phyloP scores from a whole-genome alignment of 2,888 invertebrate genomes.

The Thyatira batis region DNA sequence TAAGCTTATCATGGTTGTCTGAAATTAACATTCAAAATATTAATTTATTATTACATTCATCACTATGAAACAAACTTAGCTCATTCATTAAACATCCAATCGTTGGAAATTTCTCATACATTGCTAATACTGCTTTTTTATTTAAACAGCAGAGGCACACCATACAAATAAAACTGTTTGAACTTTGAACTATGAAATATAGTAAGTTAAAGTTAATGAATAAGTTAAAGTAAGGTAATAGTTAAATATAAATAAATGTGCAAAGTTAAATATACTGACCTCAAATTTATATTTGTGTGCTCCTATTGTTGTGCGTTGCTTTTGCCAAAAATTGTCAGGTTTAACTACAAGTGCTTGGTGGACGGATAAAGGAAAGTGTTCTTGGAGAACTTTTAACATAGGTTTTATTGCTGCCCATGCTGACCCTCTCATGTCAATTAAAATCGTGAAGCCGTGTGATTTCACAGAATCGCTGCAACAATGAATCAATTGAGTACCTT shows the following conservation, averaged over 20 bases:
- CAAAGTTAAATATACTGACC: conserved; percentile 77
- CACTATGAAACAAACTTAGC: too few relatives aligned
- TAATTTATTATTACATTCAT: too few relatives aligned
- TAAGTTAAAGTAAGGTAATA: too few relatives aligned
- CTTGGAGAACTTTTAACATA: conserved; percentile 97
- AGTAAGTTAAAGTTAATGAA: too few relatives aligned
- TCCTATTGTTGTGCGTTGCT: conserved; percentile 97
- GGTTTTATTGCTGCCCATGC: conserved; percentile 99
- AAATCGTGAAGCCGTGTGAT: conserved; percentile 95
- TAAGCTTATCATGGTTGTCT: conserved; percentile 98
- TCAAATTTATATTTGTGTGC: conserved; percentile 99
- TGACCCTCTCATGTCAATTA: conserved; percentile 98
- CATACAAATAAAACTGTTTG: too few relatives aligned
- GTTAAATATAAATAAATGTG: too few relatives aligned
- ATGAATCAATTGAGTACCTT: conserved; percentile 21
- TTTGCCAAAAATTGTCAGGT: conserved; percentile 99
- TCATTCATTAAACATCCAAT: too few relatives aligned
- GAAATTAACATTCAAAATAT: conserved; percentile 49
- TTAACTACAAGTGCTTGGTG: conserved; percentile 98
- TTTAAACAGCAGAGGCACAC: too few relatives aligned
- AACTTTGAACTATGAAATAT: too few relatives aligned
- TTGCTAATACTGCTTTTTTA: too few relatives aligned
- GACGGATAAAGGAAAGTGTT: conserved; percentile 96
- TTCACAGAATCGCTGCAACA: conserved; percentile 91
- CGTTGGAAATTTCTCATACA: too few relatives aligned